Base-by-base conservation (phyloP, 2,888 invertebrate species). In the Melikaiella ostensackeni region DNA sequence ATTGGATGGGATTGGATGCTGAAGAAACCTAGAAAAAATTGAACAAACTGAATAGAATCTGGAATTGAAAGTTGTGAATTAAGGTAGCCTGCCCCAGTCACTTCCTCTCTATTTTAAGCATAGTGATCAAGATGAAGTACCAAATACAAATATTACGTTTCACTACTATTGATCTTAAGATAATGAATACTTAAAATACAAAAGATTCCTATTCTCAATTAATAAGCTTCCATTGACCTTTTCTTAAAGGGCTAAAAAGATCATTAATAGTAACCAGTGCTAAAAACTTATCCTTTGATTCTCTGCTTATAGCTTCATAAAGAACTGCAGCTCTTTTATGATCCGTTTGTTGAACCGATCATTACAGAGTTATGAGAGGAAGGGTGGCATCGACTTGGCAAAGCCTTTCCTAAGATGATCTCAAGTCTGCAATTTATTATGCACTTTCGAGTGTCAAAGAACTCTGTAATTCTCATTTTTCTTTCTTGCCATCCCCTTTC, bases 371-470 rank as follows among this genome's bases (percentile, higher is more conserved):
- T 66, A 27, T 66, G 24, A 33, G 24, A 66, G 46, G n/a, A 30
- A 30, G 46, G n/a, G 70, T 46, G 27, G 70, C 19, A 27, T 30
- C n/a, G 30, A 55, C 50, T 30, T 50, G 50, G 46, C 46, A 70
- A 70, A 70, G n/a, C 9, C 46, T 50, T 30, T 19, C 11, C n/a
- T 13, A 55, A 70, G 50, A 70, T 50, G 30, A 50, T 70, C n/a
- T 55, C 33, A 50, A 55, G 33, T 70, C 33, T 11, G 33, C 70
- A n/a, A 70, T 70, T 70, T 30, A 70, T 70, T 70, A 70, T 70
- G 70, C 70, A 70, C 46, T 55, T 21, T 55, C 4, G 30, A 50
- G 55, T 50, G n/a, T 50, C 66, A 66, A 66, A 66, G 46, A 8
- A 66, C 46, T 64, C 42, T 46, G 27, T 66, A 46, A 66, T 66